Evolutionary conservation across 2,888 invertebrate species (phyloP).

Genomic region (Celastrina argiolus): DNA sequence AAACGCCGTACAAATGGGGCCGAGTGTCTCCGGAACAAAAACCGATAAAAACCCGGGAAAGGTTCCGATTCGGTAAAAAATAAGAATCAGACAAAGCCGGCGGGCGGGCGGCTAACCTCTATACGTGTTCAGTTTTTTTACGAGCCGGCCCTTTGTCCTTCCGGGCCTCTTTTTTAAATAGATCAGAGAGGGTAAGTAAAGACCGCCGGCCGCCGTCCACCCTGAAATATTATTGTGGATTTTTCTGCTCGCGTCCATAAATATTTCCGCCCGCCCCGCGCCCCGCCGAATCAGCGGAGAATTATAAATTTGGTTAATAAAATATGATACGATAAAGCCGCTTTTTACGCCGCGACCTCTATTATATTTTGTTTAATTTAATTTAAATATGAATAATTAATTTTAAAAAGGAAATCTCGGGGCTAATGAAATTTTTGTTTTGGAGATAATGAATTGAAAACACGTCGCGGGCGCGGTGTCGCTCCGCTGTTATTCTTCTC

Average conservation of each 20-base stretch:
- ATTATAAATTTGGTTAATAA: constrained; percentile 78
- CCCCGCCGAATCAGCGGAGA: constrained; percentile 67
- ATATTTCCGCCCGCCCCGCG: constrained; percentile 58
- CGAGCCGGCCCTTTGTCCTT: constrained; percentile 74
- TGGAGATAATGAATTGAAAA: constrained; percentile 78
- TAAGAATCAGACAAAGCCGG: constrained; percentile 75
- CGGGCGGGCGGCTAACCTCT: constrained; percentile 64
- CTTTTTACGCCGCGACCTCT: constrained; percentile 65
- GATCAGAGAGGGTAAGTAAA: constrained; percentile 74
- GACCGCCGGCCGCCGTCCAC: constrained; percentile 68
- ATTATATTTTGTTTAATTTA: constrained; percentile 78
- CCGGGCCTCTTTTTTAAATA: constrained; percentile 76
- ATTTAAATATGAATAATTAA: constrained; percentile 79
- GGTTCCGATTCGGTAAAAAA: constrained; percentile 76
- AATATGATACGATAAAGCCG: constrained; percentile 77
- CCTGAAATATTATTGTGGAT: constrained; percentile 78
- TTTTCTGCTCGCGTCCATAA: constrained; percentile 77
- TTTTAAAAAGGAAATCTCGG: constrained; percentile 75
- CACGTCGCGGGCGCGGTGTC: constrained; percentile 61
- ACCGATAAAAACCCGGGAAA: constrained; percentile 74
- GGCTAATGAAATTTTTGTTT: constrained; percentile 77
- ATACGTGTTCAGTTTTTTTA: constrained; percentile 76
- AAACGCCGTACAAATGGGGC: constrained; percentile 58
- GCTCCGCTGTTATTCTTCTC: constrained; percentile 67
- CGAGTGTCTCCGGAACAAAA: constrained; percentile 75